Evolutionary conservation across 1,140 invertebrate species (phyloP).

Genomic region (Penaeus japonicus): DNA sequence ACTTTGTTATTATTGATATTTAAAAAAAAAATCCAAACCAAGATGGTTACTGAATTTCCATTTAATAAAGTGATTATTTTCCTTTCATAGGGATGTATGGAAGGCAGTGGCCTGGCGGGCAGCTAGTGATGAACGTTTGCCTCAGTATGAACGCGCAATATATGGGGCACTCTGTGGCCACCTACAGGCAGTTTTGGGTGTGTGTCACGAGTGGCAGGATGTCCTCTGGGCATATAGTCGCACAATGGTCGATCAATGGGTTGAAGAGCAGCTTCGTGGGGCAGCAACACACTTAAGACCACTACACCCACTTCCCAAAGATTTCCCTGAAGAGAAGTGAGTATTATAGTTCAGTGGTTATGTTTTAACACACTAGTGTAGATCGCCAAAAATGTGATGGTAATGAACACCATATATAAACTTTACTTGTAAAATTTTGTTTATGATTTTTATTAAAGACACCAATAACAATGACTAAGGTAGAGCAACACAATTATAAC

Average conservation of each 20-base stretch:
- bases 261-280: constrained; percentile 78
- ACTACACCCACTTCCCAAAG: constrained; percentile 71
- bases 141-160: constrained; percentile 68
- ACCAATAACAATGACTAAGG: too few relatives aligned
- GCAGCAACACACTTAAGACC: constrained; percentile 60
- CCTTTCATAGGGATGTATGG: constrained; percentile 80
- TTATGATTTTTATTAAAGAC: too few relatives aligned
- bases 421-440: too few relatives aligned
- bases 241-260: constrained; percentile 81
- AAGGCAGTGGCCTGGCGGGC: constrained; percentile 83
- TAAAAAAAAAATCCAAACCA: too few relatives aligned
- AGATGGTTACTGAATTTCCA: too few relatives aligned
- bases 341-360: too few relatives aligned
- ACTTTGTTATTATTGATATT: too few relatives aligned
- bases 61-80: not conserved
- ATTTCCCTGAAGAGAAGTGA: constrained; percentile 80
- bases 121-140: constrained; percentile 68
- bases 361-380: too few relatives aligned
- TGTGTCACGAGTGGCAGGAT: constrained; percentile 86
- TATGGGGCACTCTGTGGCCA: constrained; percentile 86
- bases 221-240: constrained; percentile 88
- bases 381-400: too few relatives aligned
- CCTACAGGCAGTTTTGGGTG: constrained; percentile 75
- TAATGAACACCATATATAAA: too few relatives aligned
- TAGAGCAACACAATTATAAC: too few relatives aligned